Evolutionary conservation across 2,113 vertebrate species (phyloP).

Genomic region (Thalassarche chlororhynchos): DNA sequence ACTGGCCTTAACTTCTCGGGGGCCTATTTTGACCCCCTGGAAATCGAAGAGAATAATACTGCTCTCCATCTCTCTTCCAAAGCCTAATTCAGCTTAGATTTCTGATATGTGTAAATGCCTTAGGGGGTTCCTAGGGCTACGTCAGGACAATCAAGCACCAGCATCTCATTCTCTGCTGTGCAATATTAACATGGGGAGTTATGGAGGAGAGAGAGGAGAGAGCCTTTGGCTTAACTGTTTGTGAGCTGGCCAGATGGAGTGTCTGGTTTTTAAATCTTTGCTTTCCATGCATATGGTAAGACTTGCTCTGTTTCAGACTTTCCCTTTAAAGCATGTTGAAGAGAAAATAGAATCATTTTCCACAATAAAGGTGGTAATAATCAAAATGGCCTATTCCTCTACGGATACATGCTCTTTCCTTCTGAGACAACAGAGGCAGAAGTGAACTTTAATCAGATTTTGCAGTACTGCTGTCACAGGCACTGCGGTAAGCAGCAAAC

Average conservation of each 20-base stretch:
- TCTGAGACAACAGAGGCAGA: neutral
- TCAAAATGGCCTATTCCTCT: neutral
- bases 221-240: neutral
- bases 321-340: neutral
- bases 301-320: neutral
- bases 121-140: neutral
- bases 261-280: neutral
- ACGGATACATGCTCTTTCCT: rapidly evolving
- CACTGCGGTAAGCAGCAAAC: neutral
- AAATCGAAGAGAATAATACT: neutral
- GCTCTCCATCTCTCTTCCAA: neutral
- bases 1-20: neutral
- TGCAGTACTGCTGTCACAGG: neutral
- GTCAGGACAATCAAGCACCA: neutral
- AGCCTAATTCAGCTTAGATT: neutral
- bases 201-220: neutral
- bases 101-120: neutral
- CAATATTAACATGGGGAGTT: neutral
- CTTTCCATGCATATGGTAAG: neutral
- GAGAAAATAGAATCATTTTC: neutral
- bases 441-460: neutral
- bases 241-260: neutral
- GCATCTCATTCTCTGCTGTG: neutral
- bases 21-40: neutral
- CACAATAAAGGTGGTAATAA: neutral